These are phyloP conservation scores for Drosophila anceps DNA, from an alignment of 2,888 invertebrate genomes.

Conservation along the genomic window DNA sequence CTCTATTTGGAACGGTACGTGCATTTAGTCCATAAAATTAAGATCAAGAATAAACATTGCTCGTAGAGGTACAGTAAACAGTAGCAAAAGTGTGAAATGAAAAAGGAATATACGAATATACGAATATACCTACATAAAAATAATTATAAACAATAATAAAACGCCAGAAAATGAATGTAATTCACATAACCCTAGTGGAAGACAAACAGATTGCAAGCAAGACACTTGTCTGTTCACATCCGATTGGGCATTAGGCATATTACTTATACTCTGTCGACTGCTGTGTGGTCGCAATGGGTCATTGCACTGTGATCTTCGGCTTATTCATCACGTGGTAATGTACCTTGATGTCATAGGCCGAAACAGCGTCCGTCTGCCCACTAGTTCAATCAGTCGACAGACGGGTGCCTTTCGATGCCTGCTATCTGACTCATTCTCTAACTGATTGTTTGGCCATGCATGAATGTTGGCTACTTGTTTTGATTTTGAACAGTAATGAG, in stretches of 20 bases:
- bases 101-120: not conserved
- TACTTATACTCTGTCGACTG: conserved; percentile 42
- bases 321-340: conserved; percentile 63
- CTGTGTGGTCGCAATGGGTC: conserved; percentile 75
- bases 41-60: not conserved
- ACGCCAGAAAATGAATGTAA: not conserved
- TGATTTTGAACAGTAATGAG: conserved; percentile 70
- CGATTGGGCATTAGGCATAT: conserved; percentile 1
- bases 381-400: not conserved
- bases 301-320: conserved; percentile 83
- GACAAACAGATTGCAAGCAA: conserved; percentile 2
- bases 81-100: not conserved
- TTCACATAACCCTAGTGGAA: conserved; percentile 3
- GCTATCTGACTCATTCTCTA: conserved; percentile 77
- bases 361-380: conserved; percentile 24
- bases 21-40: not conserved
- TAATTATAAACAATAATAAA: not conserved
- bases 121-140: not conserved
- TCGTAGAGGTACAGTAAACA: too few relatives aligned
- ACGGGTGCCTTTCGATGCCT: conserved; percentile 51
- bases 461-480: conserved; percentile 21
- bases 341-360: conserved; percentile 78
- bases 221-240: not conserved
- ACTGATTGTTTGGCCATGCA: conserved; percentile 62
- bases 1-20: not conserved